phyloP scores from a whole-genome alignment of 2,888 invertebrate species.

The Linnaemya vulpina region DNA sequence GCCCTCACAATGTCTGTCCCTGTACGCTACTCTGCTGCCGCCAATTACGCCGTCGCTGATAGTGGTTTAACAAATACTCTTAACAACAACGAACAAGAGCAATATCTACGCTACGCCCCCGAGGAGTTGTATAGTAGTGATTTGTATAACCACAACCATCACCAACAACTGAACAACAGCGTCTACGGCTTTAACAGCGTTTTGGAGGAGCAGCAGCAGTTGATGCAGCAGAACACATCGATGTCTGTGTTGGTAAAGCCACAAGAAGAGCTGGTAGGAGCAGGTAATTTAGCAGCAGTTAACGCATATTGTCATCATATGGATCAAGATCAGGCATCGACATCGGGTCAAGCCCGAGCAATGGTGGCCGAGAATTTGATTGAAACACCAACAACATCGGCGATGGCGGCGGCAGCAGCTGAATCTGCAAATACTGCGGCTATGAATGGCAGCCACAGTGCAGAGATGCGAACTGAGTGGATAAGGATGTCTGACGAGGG shows the following conservation, averaged over 20 bases:
- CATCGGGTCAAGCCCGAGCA: conserved; percentile 59
- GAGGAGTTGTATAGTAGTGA: conserved; percentile 75
- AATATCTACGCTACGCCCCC: conserved; percentile 79
- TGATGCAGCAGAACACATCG: conserved; percentile 82
- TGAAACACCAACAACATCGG: conserved; percentile 71
- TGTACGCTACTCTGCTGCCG: conserved; percentile 84
- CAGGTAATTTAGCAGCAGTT: conserved; percentile 71
- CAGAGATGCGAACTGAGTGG: conserved; percentile 82
- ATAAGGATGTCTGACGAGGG: conserved; percentile 84
- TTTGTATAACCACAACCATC: conserved; percentile 74
- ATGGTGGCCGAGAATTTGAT: conserved; percentile 51
- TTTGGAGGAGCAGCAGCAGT: conserved; percentile 80
- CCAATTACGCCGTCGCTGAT: conserved; percentile 82
- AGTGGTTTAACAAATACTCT: conserved; percentile 82
- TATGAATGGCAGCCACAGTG: conserved; percentile 76
- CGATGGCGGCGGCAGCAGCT: conserved; percentile 75
- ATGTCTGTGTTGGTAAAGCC: conserved; percentile 80
- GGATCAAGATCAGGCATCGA: conserved; percentile 62
- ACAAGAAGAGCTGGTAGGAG: conserved; percentile 70
- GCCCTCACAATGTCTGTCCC: conserved; percentile 84
- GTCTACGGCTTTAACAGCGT: conserved; percentile 77
- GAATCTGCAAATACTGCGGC: conserved; percentile 74
- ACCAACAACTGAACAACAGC: conserved; percentile 67
- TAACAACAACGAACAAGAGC: conserved; percentile 78
- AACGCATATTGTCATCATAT: conserved; percentile 59